Conservation (phyloP, 1,140 invertebrate species). For the Hycleus phaleratus region DNA sequence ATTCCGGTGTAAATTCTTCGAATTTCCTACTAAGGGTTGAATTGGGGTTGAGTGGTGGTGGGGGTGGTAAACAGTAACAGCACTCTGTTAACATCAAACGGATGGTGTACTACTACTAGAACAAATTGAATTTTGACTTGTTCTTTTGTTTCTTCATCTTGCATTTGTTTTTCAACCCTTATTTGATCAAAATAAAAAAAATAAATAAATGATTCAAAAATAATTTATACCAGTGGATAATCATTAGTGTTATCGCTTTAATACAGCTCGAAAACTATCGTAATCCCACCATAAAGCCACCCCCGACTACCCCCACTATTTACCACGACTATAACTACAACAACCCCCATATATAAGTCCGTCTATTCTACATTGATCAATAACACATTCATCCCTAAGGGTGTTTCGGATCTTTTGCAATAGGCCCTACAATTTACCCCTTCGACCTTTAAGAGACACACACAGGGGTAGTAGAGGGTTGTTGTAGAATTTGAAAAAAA, state of each 20-base stretch:
- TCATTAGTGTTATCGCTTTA: conserved; percentile 25
- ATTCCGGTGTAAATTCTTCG: no score
- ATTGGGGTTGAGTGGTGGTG: no score
- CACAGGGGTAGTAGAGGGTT: conserved; percentile 2
- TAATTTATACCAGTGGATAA: conserved; percentile 25
- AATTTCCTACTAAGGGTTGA: no score
- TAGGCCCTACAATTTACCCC: background rate
- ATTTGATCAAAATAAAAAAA: no score
- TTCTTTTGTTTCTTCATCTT: no score
- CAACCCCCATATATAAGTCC: background rate
- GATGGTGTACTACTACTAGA: no score
- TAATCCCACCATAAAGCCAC: conserved; percentile 18
- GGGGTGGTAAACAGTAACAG: no score
- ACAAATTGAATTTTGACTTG: no score
- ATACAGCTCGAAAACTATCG: conserved; percentile 25
- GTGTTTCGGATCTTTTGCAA: background rate
- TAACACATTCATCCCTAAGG: conserved; percentile 7
- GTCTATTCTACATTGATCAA: conserved; percentile 4
- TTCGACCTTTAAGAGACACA: background rate
- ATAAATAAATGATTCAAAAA: conserved; percentile 5
- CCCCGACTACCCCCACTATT: conserved; percentile 7
- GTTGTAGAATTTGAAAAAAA: conserved; percentile 9
- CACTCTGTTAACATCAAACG: no score
- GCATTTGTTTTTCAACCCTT: background rate
- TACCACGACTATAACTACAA: background rate